Base-by-base conservation (phyloP, 2,113 vertebrate species). In the Tachycineta bicolor region DNA sequence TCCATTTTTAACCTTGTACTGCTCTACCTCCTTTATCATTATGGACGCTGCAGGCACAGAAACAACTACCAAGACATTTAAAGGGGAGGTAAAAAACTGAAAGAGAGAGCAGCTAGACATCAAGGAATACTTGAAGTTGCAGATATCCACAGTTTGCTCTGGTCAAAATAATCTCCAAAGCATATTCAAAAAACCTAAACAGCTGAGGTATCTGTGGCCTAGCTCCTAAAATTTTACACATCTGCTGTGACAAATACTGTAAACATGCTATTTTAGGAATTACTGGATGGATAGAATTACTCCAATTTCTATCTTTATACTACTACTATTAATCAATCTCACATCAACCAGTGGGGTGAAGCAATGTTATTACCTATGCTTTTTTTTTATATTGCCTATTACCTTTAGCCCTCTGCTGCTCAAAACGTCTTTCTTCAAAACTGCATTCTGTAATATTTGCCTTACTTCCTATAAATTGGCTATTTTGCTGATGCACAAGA, bases 1-100 rank as follows among this genome's bases (percentile, higher is more conserved):
- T 95, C 92, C 18, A 69, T 89, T 52, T 53, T 97, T 75, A 78
- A 98, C 26, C 41, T 97, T 37, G 73, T 93, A 15, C 37, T 98
- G 21, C 96, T 98, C 44, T 97, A 94, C 46, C 76, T 93, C 73
- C 93, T 97, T 76, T 93, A 97, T 43, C 94, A 93, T 39, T 94
- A 96, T 0, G 96, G 98, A 83, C 89, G 64, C 83, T 97, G 96
- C 90, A 97, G 97, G 89, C 71, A 18, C 75, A 98, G 96, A 93
- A 97, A 96, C 16, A 73, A 41, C 43, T 98, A 97, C 75, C 69
- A 94, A 67, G 95, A 93, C 77, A 91, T 98, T 83, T 97, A 93
- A 97, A 73, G 34, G 5, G 37, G 60, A 64, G 34, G 26, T 47
- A 75, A 86, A 94, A 44, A 55, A 58, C 80, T 20, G 7, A 39